Evolutionary conservation across 2,888 invertebrate species (phyloP).

Genomic region (Minunthozetes semirufus): DNA sequence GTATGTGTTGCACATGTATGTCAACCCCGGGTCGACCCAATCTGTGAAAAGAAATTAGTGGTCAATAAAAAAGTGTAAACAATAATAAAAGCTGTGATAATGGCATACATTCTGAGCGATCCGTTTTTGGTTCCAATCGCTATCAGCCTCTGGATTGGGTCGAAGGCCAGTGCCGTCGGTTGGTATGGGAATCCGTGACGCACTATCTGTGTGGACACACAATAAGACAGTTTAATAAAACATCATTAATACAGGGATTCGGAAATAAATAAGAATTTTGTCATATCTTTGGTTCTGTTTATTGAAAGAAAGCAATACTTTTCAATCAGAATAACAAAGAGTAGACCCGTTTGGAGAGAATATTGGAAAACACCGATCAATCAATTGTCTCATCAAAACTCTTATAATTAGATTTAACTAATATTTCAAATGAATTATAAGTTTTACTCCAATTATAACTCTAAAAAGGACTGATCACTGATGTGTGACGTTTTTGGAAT

Average conservation of each 20-base stretch:
- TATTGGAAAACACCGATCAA: too few relatives aligned
- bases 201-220: constrained; percentile 56
- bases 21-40: constrained; percentile 96
- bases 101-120: constrained; percentile 75
- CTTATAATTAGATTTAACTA: too few relatives aligned
- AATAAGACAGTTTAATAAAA: constrained; percentile 13
- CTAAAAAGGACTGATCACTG: too few relatives aligned
- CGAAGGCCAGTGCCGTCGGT: constrained; percentile 93
- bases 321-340: background rate
- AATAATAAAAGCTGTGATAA: constrained; percentile 46
- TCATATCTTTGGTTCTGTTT: background rate
- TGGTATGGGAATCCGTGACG: constrained; percentile 98
- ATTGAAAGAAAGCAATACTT: background rate
- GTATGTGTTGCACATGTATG: constrained; percentile 74
- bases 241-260: constrained; percentile 6
- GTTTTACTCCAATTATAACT: too few relatives aligned
- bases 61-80: background rate
- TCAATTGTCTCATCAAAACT: too few relatives aligned
- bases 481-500: too few relatives aligned
- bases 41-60: constrained; percentile 45
- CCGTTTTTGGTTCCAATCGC: constrained; percentile 95
- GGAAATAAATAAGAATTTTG: background rate
- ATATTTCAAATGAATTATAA: too few relatives aligned
- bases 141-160: constrained; percentile 92
- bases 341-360: too few relatives aligned